phyloP scores from a whole-genome alignment of 2,797 vertebrate genomes.

The Xiphophorus birchmanni region DNA sequence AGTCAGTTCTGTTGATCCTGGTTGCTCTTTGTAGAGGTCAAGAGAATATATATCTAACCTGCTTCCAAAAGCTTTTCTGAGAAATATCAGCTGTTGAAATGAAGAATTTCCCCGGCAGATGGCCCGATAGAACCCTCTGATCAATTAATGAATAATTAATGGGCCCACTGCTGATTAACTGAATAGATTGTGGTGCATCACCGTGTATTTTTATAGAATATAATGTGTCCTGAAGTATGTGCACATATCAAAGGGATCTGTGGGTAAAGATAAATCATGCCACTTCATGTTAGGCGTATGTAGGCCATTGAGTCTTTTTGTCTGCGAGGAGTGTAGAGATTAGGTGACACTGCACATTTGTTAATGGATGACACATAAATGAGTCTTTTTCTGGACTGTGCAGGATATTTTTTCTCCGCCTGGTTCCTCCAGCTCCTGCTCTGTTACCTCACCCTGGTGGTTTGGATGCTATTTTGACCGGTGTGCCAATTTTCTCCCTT shows the following conservation, averaged over 20 bases:
- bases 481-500: conserved; percentile 75
- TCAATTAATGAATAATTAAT: conserved; percentile 47
- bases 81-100: conserved; percentile 25
- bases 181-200: conserved; percentile 1
- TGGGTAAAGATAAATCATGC: conserved; percentile 21
- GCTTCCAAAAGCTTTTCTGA: conserved; percentile 32
- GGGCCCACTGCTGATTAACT: conserved; percentile 21
- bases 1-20: conserved; percentile 22
- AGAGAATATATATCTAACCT: conserved; percentile 40
- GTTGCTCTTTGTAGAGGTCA: conserved; percentile 47
- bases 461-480: conserved; percentile 81
- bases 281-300: conserved; percentile 28
- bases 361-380: conserved; percentile 62
- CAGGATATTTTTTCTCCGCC: conserved; percentile 55
- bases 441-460: conserved; percentile 73
- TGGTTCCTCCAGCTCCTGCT: conserved; percentile 62
- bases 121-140: conserved; percentile 29
- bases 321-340: conserved; percentile 41
- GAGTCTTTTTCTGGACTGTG: conserved; percentile 56
- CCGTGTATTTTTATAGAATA: neutral
- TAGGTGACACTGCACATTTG: conserved; percentile 64
- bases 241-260: conserved; percentile 8
- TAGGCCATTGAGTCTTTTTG: conserved; percentile 43
- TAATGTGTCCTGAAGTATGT: conserved; percentile 4
- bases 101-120: conserved; percentile 19